These are phyloP conservation scores for Apotomis capreana DNA, from an alignment of 2,888 invertebrate genomes.

Conservation along the genomic window DNA sequence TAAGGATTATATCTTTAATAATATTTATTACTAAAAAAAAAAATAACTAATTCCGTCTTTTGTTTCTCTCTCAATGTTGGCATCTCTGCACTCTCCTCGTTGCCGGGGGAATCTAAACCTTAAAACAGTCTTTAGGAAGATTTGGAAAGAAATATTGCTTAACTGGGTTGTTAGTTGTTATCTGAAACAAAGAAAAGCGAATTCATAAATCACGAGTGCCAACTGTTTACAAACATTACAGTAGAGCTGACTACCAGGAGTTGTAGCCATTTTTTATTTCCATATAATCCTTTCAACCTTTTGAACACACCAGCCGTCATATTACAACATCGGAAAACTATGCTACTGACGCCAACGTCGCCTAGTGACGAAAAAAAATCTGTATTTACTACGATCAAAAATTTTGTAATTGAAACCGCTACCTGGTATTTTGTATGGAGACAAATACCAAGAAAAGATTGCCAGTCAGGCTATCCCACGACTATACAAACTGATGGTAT, in stretches of 20 bases:
- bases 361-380: too few relatives aligned
- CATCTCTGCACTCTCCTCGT: conserved; percentile 62
- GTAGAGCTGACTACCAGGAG: not conserved
- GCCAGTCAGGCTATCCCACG: too few relatives aligned
- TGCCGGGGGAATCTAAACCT: conserved; percentile 55
- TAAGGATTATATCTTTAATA: conserved; percentile 65
- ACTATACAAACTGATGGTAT: too few relatives aligned
- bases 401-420: too few relatives aligned
- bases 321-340: too few relatives aligned
- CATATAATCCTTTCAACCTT: too few relatives aligned
- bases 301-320: too few relatives aligned
- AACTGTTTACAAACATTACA: conserved; percentile 38
- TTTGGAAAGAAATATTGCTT: conserved; percentile 78
- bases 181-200: conserved; percentile 70
- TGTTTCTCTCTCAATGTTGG: conserved; percentile 78
- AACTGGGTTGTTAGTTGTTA: conserved; percentile 66
- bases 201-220: conserved; percentile 11
- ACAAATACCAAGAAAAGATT: too few relatives aligned
- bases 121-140: conserved; percentile 79
- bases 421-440: too few relatives aligned
- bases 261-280: not conserved
- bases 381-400: too few relatives aligned
- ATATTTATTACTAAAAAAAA: conserved; percentile 65
- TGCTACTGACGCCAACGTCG: too few relatives aligned
- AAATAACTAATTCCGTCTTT: conserved; percentile 81